A percentile compares a stretch with the other conserved stretches of the same genome.
Evolutionary conservation across 2,888 invertebrate genomes (phyloP).

Genomic region (Cheiracanthium punctorium): DNA sequence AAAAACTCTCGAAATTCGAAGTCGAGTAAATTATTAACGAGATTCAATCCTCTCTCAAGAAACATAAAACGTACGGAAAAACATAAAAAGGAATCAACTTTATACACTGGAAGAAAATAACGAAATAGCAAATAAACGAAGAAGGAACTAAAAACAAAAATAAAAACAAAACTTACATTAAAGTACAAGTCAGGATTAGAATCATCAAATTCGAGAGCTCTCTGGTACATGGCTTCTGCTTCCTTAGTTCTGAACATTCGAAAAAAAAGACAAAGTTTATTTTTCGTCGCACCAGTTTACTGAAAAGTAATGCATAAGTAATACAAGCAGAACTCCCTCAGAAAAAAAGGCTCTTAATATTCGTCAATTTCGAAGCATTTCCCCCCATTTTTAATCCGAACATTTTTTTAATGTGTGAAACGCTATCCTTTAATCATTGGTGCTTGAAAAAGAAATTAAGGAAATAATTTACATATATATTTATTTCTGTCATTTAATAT

Average conservation of each 20-base stretch:
- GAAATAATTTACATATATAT: background rate
- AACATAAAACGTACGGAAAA: too few relatives aligned
- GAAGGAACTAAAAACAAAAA: background rate
- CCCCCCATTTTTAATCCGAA: too few relatives aligned
- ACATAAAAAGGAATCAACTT: background rate
- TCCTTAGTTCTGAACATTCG: constrained; percentile 74
- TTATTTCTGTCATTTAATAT: background rate
- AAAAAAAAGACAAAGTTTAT: background rate
- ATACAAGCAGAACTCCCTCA: too few relatives aligned
- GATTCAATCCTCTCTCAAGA: too few relatives aligned
- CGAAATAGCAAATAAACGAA: constrained; percentile 3
- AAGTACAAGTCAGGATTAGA: constrained; percentile 77
- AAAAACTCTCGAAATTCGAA: too few relatives aligned
- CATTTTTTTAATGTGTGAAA: background rate
- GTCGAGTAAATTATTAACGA: too few relatives aligned
- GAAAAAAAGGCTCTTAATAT: background rate
- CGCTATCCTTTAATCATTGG: background rate
- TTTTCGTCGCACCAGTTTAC: background rate
- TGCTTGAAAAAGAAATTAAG: background rate
- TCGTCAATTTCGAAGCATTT: background rate
- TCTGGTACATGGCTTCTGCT: constrained; percentile 75
- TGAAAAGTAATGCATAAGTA: background rate
- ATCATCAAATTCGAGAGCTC: constrained; percentile 75
- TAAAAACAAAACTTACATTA: constrained; percentile 75
- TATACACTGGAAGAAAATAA: background rate